Evolutionary conservation across 2,888 invertebrate genomes (phyloP).

Genomic region (Coelopa pilipes): DNA sequence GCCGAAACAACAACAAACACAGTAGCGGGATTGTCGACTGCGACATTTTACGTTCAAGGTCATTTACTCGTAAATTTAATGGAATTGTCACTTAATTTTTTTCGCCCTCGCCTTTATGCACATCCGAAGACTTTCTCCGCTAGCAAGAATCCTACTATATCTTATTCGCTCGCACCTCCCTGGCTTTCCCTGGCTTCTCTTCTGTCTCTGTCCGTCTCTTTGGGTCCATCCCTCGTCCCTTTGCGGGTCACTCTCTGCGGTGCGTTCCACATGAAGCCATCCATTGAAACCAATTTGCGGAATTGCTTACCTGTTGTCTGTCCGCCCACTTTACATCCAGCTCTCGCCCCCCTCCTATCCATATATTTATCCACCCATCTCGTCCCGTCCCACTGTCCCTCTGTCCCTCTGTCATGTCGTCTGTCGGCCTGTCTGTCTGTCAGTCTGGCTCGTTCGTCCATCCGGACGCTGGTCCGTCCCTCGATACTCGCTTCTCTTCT

Average conservation of each 20-base stretch:
- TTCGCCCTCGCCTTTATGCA: neutral
- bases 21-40: too few species aligned
- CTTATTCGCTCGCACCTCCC: too few species aligned
- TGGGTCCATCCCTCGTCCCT: neutral
- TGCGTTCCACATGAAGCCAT: constrained; percentile 1
- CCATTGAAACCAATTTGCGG: constrained; percentile 25
- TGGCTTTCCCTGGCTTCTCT: too few species aligned
- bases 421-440: neutral
- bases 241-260: neutral
- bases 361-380: neutral
- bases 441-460: neutral
- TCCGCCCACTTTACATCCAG: neutral
- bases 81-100: constrained; percentile 7
- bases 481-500: neutral
- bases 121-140: too few species aligned
- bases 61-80: constrained; percentile 11
- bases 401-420: constrained; percentile 1
- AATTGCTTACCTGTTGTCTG: constrained; percentile 28
- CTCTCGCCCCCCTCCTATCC: too few species aligned
- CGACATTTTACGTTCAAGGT: constrained; percentile 23
- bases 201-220: neutral
- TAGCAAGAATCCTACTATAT: too few species aligned
- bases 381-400: neutral
- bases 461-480: neutral
- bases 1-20: constrained; percentile 1